Percentiles rank a stretch among this genome's conserved stretches.
Conservation (phyloP, 2,888 invertebrate genomes). For the Melanchra persicariae region DNA sequence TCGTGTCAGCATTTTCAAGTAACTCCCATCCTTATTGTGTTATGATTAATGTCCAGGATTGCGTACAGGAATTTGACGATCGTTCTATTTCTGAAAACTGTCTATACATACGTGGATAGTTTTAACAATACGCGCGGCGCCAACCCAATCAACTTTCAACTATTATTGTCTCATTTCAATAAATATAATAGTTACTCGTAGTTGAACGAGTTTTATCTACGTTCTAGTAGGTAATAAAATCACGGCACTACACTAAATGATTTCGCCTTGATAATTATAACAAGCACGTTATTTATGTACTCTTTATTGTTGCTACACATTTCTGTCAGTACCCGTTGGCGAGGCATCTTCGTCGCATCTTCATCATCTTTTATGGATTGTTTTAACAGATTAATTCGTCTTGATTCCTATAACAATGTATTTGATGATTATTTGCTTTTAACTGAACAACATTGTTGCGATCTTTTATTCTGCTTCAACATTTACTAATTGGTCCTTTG, state of each 20-base stretch:
- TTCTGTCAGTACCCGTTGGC: constrained; percentile 43
- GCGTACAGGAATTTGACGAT: constrained; percentile 60
- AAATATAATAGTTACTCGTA: constrained; percentile 77
- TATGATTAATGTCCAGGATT: constrained; percentile 59
- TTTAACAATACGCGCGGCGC: constrained; percentile 68
- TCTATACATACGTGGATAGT: constrained; percentile 35
- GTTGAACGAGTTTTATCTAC: constrained; percentile 62
- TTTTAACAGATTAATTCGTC: constrained; percentile 55
- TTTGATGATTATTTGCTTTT: not conserved
- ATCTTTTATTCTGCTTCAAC: not conserved
- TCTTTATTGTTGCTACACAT: constrained; percentile 68
- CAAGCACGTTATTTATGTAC: constrained; percentile 69
- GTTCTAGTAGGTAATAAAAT: constrained; percentile 67
- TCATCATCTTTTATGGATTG: constrained; percentile 57
- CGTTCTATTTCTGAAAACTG: constrained; percentile 64
- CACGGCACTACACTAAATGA: constrained; percentile 67
- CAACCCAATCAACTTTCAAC: constrained; percentile 75
- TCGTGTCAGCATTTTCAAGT: constrained; percentile 15
- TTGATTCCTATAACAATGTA: constrained; percentile 20
- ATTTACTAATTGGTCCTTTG: not conserved
- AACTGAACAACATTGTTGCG: not conserved
- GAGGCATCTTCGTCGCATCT: constrained; percentile 21
- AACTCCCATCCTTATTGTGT: constrained; percentile 52
- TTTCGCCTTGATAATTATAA: constrained; percentile 74
- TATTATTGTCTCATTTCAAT: constrained; percentile 80